Evolutionary conservation across 2,113 vertebrate genomes (phyloP).

Genomic region (Clarias gariepinus): DNA sequence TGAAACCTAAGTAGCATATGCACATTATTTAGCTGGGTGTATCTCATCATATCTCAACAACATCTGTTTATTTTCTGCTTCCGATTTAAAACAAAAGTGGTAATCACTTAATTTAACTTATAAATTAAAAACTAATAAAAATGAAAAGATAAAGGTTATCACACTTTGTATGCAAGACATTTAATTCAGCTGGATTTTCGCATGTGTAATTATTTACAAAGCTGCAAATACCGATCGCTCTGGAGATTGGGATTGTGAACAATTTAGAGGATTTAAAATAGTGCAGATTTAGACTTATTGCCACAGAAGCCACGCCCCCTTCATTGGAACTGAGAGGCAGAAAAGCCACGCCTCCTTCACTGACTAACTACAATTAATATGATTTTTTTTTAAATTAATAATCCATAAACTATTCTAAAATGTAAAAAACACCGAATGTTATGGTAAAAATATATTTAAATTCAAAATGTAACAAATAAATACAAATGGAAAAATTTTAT

Average conservation of each 20-base stretch:
- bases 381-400: too few relatives aligned
- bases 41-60: too few relatives aligned
- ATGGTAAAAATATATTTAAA: not conserved
- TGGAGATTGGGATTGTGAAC: not conserved
- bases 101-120: too few relatives aligned
- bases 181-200: too few relatives aligned
- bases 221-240: not conserved
- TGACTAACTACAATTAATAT: not conserved
- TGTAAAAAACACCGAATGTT: not conserved
- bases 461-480: not conserved
- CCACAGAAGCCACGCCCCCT: not conserved
- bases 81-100: too few relatives aligned
- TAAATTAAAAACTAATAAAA: not conserved
- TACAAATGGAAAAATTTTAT: not conserved
- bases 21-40: not conserved
- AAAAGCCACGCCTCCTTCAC: not conserved
- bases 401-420: not conserved
- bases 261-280: not conserved
- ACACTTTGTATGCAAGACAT: too few relatives aligned
- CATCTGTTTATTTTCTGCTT: too few relatives aligned
- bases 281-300: not conserved
- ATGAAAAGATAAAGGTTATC: not conserved
- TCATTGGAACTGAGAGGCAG: not conserved
- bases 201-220: too few relatives aligned
- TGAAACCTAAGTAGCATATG: not conserved